phyloP scores from a whole-genome alignment of 2,113 vertebrate species.

The Odobenus rosmarus region DNA sequence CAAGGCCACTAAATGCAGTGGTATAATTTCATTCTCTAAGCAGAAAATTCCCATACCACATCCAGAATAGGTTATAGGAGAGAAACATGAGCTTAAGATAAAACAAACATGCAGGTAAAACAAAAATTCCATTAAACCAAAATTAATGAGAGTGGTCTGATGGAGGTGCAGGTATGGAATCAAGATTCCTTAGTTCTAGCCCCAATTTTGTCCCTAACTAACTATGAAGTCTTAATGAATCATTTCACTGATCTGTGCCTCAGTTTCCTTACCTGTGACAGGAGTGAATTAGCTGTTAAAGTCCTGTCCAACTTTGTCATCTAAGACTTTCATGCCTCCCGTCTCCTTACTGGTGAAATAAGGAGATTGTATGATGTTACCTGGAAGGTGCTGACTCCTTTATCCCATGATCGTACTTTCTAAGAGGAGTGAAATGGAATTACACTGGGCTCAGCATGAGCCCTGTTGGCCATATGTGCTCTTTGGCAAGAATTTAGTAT shows the following conservation, averaged over 20 bases:
- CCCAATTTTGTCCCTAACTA: neutral
- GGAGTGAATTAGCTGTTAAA: neutral
- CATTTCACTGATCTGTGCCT: neutral
- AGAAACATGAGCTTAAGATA: slow-evolving; percentile 45
- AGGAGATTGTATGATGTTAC: neutral
- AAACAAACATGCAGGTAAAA: neutral
- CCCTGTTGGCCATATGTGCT: neutral
- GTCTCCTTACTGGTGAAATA: neutral
- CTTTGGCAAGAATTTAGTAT: neutral
- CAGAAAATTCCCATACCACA: slow-evolving; percentile 30
- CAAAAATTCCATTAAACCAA: neutral
- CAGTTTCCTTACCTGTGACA: neutral
- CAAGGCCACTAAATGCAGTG: neutral
- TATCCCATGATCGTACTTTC: neutral
- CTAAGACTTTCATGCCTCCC: neutral
- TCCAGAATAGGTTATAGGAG: neutral
- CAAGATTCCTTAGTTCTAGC: neutral
- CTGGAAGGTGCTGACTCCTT: neutral
- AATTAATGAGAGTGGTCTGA: neutral
- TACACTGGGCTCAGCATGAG: neutral
- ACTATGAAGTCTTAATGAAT: neutral
- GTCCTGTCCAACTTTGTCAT: neutral
- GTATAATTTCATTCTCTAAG: slow-evolving; percentile 42
- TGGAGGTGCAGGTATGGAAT: neutral
- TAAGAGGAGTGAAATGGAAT: neutral